Percentiles rank a stretch among this genome's conserved stretches.
These are phyloP conservation scores for Diacarnus erythraeanus DNA, from an alignment of 37 sponge, comb jelly and placozoan genomes.

Conservation along the genomic window DNA sequence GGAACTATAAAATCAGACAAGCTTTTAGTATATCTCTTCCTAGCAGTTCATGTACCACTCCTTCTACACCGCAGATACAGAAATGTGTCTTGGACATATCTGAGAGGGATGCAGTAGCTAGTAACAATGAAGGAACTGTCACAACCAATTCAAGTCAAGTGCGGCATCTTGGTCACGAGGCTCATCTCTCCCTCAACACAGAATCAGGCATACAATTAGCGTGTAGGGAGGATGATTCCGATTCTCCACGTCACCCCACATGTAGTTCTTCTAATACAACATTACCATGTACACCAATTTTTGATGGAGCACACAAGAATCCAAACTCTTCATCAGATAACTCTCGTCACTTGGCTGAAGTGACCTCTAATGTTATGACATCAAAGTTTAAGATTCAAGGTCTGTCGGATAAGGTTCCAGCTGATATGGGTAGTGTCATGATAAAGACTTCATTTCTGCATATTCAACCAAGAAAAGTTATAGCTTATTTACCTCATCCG, in stretches of 20 bases:
- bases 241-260: constrained; percentile 30
- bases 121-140: not conserved
- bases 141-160: constrained; percentile 31
- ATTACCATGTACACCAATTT: not conserved
- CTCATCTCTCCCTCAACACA: constrained; percentile 62
- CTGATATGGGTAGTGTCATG: constrained; percentile 72
- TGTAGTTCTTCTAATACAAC: not conserved
- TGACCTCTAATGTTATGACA: constrained; percentile 85
- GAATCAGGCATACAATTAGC: constrained; percentile 65
- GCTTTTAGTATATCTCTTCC: constrained; percentile 81
- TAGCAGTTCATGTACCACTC: not conserved
- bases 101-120: constrained; percentile 5
- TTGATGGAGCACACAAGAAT: not conserved
- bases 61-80: constrained; percentile 21
- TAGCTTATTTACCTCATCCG: constrained; percentile 59
- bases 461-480: constrained; percentile 89
- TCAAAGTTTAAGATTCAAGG: constrained; percentile 90
- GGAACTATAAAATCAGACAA: constrained; percentile 70
- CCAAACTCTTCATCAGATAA: constrained; percentile 1
- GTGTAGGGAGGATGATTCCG: constrained; percentile 53
- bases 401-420: constrained; percentile 39
- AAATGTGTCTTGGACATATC: constrained; percentile 11
- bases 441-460: constrained; percentile 92
- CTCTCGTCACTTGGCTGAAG: constrained; percentile 68
- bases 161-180: constrained; percentile 39